Evolutionary conservation across 2,113 vertebrate genomes (phyloP), one percentile per base, ranked within the genome.

Genomic region (Cynopterus brachyotis): DNA sequence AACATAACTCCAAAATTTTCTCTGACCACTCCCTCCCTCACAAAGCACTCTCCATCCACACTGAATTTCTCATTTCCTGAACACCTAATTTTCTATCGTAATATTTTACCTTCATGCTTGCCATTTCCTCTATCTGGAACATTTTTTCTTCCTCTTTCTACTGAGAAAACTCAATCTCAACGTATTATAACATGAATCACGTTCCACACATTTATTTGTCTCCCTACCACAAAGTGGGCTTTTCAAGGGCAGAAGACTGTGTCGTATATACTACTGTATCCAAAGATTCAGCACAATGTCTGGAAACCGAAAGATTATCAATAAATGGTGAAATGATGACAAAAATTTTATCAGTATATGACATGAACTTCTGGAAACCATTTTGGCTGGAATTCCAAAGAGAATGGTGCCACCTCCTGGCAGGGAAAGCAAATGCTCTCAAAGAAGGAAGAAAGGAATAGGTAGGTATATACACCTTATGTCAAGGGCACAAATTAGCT

Each of bases 371-470:
- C n/a, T 50, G 26, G 53, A 89, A 84, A 78, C 11, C 24, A 72
- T 9, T 19, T 40, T 37, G 32, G 16, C 53, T 70, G 32, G 19
- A 91, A 95, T 62, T 75, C 11, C 42, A 66, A 75, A 40, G 37
- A 92, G 3, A 82, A 73, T 30, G 67, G 35, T 91, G 85, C 92
- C 88, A 80, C 70, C 90, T 92, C 7, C 80, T 95, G 93, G 81
- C 47, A 83, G 24, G 30, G 22, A 95, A 47, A 70, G 42, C 42
- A 75, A 92, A 84, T 53, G 55, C 75, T 94, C 89, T 70, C 94
- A 72, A 79, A 97, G 24, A 32, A 42, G 22, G 35, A 28, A 75
- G 57, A 64, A 62, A 72, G n/a, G 1, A 19, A 15, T 12, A 10
- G n/a, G 50, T 50, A 50, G 50, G 50, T 50, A 50, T 3, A 40